Conservation (phyloP, 2,888 invertebrate genomes). For the Metacarcinus magister region DNA sequence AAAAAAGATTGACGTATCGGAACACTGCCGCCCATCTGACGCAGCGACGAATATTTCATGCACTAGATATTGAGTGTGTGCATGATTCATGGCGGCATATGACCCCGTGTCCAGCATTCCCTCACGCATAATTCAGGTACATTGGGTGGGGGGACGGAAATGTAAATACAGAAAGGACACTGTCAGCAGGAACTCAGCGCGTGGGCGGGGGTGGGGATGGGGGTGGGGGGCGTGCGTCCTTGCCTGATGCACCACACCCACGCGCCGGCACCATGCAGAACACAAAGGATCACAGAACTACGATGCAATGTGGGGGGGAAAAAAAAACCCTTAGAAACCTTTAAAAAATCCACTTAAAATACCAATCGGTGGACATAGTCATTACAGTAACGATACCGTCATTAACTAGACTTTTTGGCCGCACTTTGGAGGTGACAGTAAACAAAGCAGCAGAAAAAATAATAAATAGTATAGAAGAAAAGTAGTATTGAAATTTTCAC, state of each 20-base stretch:
- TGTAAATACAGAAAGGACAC: background rate
- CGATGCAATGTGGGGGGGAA: too few species aligned
- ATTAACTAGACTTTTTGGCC: too few species aligned
- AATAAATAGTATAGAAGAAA: too few species aligned
- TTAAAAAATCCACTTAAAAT: too few species aligned
- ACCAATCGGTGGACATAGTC: too few species aligned
- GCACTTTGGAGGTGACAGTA: too few species aligned
- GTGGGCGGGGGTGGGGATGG: background rate
- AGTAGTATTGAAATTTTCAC: too few species aligned
- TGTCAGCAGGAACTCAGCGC: background rate
- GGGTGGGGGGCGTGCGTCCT: background rate
- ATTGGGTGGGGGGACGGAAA: background rate
- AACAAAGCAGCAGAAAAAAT: too few species aligned
- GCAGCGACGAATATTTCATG: background rate
- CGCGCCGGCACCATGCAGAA: background rate
- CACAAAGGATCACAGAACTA: background rate
- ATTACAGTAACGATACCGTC: too few species aligned
- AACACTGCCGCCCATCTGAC: background rate
- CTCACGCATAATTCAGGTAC: background rate
- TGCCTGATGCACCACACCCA: background rate
- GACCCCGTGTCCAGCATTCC: background rate
- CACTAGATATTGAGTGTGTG: slow-evolving; percentile 11
- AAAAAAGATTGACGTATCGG: background rate
- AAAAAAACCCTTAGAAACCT: too few species aligned
- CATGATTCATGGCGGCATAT: slow-evolving; percentile 14